A percentile compares a stretch with the other conserved stretches of the same genome.
These are phyloP conservation scores for Dicaeum eximium DNA, from an alignment of 2,113 vertebrate species.

Conservation along the genomic window DNA sequence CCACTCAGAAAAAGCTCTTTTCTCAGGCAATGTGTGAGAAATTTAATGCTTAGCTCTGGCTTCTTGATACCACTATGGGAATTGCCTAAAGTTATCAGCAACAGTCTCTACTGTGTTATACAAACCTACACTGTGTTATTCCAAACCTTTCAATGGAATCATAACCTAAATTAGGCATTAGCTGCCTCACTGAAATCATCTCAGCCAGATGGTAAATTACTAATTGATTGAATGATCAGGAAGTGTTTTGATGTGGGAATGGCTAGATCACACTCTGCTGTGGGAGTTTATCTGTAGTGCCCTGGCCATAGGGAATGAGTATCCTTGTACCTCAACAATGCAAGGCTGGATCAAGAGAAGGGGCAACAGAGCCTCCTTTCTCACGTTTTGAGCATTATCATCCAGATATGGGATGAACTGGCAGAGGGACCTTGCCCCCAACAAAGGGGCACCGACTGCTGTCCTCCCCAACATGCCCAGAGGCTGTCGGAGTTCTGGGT, in stretches of 20 bases:
- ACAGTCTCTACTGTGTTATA: rapidly evolving
- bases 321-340: neutral
- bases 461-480: neutral
- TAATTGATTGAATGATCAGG: neutral
- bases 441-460: neutral
- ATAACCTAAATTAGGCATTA: neutral
- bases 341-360: neutral
- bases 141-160: neutral
- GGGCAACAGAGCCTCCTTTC: neutral
- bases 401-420: neutral
- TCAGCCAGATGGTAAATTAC: neutral
- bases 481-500: rapidly evolving
- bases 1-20: neutral
- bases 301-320: neutral
- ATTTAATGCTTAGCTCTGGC: neutral
- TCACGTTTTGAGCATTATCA: neutral
- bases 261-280: neutral
- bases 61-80: neutral
- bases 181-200: neutral
- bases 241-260: neutral
- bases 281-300: neutral
- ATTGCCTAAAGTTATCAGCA: neutral
- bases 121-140: too few species aligned
- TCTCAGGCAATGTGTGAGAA: neutral
- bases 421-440: rapidly evolving